Conservation (phyloP, 2,113 vertebrate genomes). For the Cyanoderma ruficeps region DNA sequence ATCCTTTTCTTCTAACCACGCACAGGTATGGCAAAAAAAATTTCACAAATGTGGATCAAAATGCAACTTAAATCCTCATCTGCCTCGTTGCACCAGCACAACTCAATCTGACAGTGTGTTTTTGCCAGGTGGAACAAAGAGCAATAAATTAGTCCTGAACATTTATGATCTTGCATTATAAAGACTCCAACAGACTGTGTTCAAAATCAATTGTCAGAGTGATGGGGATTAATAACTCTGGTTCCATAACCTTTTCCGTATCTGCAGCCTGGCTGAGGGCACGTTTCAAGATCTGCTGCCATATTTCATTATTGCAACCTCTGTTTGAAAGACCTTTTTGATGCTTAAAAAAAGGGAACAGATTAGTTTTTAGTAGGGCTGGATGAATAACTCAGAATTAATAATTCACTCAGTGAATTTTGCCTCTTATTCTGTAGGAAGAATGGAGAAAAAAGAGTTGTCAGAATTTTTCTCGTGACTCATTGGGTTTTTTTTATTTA, state of each 20-base stretch:
- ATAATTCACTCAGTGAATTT: conserved; percentile 47
- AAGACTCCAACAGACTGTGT: conserved; percentile 64
- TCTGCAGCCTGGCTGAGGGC: conserved; percentile 28
- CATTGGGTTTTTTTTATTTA: not conserved
- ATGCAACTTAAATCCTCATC: conserved; percentile 22
- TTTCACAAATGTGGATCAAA: conserved; percentile 24
- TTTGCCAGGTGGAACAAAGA: conserved; percentile 71
- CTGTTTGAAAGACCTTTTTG: conserved; percentile 48
- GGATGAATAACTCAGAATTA: conserved; percentile 57
- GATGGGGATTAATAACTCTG: conserved; percentile 75
- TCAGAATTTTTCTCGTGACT: not conserved
- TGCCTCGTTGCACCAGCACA: conserved; percentile 21
- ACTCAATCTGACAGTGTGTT: conserved; percentile 54
- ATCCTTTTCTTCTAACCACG: not conserved
- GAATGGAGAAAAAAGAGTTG: not conserved
- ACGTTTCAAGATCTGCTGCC: conserved; percentile 52
- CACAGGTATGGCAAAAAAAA: not conserved
- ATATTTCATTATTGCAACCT: conserved; percentile 71
- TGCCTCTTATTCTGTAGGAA: not conserved
- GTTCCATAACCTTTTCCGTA: conserved; percentile 62
- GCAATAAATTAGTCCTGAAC: conserved; percentile 73
- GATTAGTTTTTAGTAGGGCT: conserved; percentile 48
- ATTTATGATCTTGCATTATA: conserved; percentile 71
- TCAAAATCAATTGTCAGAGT: conserved; percentile 74
- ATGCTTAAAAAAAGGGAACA: conserved; percentile 26